Conservation (phyloP, 2,797 vertebrate genomes). For the Acanthurus leucopareius region DNA sequence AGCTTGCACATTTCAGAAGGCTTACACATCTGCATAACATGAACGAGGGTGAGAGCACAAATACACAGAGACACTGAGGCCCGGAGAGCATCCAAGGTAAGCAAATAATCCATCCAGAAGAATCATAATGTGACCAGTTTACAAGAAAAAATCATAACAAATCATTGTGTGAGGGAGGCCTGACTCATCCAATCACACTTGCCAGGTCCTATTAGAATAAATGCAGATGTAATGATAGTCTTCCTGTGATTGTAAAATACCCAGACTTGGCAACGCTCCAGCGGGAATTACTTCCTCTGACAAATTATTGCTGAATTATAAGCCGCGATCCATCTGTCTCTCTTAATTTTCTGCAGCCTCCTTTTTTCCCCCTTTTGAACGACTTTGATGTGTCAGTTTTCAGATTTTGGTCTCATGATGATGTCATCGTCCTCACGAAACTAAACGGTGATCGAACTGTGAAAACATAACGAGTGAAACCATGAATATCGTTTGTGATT, state of each 20-base stretch:
- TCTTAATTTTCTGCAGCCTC: constrained; percentile 50
- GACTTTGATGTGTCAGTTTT: constrained; percentile 50
- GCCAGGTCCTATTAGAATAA: constrained; percentile 68
- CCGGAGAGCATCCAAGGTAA: not conserved
- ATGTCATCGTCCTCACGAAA: constrained; percentile 11
- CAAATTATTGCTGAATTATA: constrained; percentile 74
- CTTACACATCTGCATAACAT: not conserved
- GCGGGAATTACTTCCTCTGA: constrained; percentile 62
- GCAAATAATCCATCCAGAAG: not conserved
- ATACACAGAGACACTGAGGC: too few relatives aligned
- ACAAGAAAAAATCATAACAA: not conserved
- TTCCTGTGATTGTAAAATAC: constrained; percentile 60
- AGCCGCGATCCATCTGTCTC: constrained; percentile 66
- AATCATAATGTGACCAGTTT: constrained; percentile 5
- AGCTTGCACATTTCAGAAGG: not conserved
- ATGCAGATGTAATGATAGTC: constrained; percentile 74
- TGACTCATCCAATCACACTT: constrained; percentile 66
- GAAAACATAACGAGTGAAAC: constrained; percentile 14
- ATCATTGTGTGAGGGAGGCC: constrained; percentile 57
- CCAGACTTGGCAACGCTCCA: constrained; percentile 62
- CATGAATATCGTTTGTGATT: constrained; percentile 11
- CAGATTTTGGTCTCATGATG: constrained; percentile 26
- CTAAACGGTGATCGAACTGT: constrained; percentile 28
- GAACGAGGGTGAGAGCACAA: too few relatives aligned
- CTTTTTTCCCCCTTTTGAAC: not conserved